Evolutionary conservation across 92 coral and sea anemone species (phyloP).

Genomic region (Pocillopora meandrina): DNA sequence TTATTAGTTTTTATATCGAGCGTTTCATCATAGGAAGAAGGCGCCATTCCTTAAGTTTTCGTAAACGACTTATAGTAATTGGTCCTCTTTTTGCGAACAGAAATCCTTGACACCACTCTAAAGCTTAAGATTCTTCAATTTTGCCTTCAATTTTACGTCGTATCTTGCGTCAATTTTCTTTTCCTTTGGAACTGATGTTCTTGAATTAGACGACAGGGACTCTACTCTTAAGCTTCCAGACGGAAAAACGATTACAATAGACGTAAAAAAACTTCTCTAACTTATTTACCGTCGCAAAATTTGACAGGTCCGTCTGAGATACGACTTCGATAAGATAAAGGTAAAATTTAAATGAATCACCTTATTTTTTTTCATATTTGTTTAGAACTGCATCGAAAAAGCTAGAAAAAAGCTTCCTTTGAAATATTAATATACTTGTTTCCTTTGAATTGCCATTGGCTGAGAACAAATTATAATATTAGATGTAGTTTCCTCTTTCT

Average conservation of each 20-base stretch:
- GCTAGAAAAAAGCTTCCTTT: neutral
- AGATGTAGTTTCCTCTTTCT: neutral
- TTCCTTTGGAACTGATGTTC: no score
- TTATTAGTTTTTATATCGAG: no score
- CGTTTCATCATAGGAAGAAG: no score
- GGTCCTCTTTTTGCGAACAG: no score
- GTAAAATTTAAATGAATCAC: neutral
- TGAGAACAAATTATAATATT: neutral
- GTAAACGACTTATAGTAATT: no score
- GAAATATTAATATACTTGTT: neutral
- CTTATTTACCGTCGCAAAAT: neutral
- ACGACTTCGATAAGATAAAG: neutral
- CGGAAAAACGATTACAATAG: neutral
- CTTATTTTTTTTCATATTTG: neutral
- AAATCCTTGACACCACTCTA: no score
- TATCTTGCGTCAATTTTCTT: no score
- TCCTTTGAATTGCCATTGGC: neutral
- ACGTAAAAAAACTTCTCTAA: neutral
- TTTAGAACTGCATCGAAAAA: neutral
- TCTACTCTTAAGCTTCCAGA: no score
- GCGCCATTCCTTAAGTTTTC: no score
- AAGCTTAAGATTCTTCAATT: no score
- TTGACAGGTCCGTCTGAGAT: neutral
- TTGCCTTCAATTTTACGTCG: no score
- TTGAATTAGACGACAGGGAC: no score